Base-by-base conservation (phyloP, 2,113 vertebrate species). In the Tupaia chinensis region DNA sequence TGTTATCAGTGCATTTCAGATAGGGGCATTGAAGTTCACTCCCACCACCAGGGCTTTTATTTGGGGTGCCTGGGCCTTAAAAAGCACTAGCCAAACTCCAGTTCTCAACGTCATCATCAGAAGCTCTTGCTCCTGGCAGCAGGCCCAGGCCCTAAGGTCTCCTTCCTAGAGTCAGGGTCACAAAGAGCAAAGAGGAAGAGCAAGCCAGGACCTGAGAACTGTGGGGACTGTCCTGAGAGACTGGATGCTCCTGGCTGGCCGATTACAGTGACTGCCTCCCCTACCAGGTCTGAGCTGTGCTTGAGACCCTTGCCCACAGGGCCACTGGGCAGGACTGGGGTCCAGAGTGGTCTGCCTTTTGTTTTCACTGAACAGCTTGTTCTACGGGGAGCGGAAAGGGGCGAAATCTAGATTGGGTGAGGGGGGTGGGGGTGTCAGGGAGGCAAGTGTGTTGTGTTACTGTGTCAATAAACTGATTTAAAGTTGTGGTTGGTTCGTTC, bases 391-490 rank as follows among this genome's bases (percentile, higher is more conserved):
- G 11, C 89, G 63, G 56, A 82, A 74, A 44, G 65, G 85, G 58
- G 74, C 92, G 76, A 91, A 79, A 92, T 44, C 92, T 81, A 79
- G 93, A 85, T 6, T 96, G 92, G 89, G 93, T 72, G 77, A 95
- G 83, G 87, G 87, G 87, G 80, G 74, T 16, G 84, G 91, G 93
- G 92, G 77, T 88, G 61, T 82, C 89, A 97, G 96, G 84, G 93
- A 96, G 95, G 94, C 77, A 96, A 2, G 8, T 76, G 69, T 98
- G 95, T 98, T 97, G 97, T 98, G 96, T 97, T 98, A 92, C 89
- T 97, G 94, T 98, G 98, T 97, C 96, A 98, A 97, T 98, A 98
- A 98, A 98, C 95, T 93, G 96, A 96, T 95, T 97, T 94, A 96
- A 98, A 97, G 96, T 96, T 97, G 84, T 95, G 92, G 83, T 94